phyloP scores from a whole-genome alignment of 2,797 vertebrate species.

The Melanotaenia maccullochi region DNA sequence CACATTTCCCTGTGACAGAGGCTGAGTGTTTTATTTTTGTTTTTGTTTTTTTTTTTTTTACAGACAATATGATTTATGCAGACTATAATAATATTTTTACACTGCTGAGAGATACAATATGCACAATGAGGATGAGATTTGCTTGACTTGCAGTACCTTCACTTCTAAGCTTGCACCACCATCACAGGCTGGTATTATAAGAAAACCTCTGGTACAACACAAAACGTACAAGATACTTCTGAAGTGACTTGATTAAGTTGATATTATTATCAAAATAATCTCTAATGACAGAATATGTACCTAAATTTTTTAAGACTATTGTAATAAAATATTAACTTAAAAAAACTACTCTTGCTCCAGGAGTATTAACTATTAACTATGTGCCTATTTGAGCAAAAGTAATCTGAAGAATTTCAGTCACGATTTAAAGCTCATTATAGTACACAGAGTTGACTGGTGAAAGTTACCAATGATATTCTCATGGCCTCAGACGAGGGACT shows the following conservation, averaged over 20 bases:
- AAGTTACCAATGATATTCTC: too few relatives aligned
- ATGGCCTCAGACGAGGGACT: too few relatives aligned
- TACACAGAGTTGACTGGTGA: too few relatives aligned
- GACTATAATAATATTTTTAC: background rate
- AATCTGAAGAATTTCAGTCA: too few relatives aligned
- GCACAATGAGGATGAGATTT: conserved; percentile 2
- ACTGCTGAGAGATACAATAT: background rate
- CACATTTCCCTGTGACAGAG: conserved; percentile 14
- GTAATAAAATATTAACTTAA: too few relatives aligned
- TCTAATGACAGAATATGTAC: too few relatives aligned
- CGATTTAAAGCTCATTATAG: too few relatives aligned
- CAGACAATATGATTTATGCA: conserved; percentile 1
- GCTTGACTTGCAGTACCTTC: background rate
- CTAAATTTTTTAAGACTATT: too few relatives aligned
- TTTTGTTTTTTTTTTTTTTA: conserved; percentile 4
- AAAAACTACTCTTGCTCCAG: too few relatives aligned
- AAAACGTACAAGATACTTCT: background rate
- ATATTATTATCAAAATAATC: too few relatives aligned
- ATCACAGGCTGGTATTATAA: background rate
- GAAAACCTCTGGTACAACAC: background rate
- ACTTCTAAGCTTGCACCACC: background rate
- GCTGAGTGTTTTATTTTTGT: background rate
- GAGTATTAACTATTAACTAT: too few relatives aligned
- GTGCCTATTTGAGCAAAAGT: too few relatives aligned
- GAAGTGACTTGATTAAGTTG: background rate